Evolutionary conservation across 2,888 invertebrate species (phyloP).

Genomic region (Calliopum simillimum): DNA sequence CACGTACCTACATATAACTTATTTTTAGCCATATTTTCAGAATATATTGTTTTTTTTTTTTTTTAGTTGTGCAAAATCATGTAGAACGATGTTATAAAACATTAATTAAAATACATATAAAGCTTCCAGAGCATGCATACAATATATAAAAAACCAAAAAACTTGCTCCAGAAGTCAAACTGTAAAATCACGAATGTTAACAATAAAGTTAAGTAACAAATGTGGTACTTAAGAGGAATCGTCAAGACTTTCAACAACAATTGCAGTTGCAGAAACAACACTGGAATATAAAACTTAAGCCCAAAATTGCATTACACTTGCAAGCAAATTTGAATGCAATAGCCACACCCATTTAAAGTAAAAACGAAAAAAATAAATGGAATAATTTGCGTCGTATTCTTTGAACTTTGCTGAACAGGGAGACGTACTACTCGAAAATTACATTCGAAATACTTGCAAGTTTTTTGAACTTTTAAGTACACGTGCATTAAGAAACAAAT

Average conservation of each 20-base stretch:
- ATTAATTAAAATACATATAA: no score
- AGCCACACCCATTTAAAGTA: constrained; percentile 20
- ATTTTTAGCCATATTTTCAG: no score
- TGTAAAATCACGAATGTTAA: background rate
- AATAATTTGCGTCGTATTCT: background rate
- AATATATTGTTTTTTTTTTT: no score
- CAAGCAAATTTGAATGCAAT: background rate
- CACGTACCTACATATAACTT: no score
- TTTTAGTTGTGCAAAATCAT: no score
- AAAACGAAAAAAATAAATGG: background rate
- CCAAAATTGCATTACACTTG: constrained; percentile 13
- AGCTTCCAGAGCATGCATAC: background rate
- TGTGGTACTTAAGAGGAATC: constrained; percentile 7
- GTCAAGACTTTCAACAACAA: background rate
- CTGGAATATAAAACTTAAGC: constrained; percentile 12
- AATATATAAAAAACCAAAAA: background rate
- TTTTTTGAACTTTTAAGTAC: constrained; percentile 23
- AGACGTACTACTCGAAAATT: no score
- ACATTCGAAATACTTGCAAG: constrained; percentile 10
- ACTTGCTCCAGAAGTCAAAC: background rate
- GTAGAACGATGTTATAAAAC: no score
- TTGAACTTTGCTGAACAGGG: constrained; percentile 6
- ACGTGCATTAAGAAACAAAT: background rate
- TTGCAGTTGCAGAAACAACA: background rate
- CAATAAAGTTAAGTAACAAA: constrained; percentile 19